A percentile compares a stretch with the other conserved stretches of the same genome.
These are phyloP conservation scores for Condylura cristata DNA, from an alignment of 2,113 vertebrate genomes.

Conservation along the genomic window DNA sequence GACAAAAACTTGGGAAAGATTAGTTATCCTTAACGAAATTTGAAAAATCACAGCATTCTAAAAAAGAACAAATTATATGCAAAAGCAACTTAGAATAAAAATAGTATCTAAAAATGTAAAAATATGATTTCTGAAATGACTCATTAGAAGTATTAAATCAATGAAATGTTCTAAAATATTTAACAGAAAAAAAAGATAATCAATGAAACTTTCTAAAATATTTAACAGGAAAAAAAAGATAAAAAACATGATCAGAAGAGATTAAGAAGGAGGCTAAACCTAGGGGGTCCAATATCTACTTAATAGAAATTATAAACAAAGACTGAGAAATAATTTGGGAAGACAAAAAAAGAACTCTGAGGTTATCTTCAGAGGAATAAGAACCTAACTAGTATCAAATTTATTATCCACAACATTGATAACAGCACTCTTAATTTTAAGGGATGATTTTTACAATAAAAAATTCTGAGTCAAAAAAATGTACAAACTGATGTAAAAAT, in stretches of 20 bases:
- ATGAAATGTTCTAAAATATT: not conserved
- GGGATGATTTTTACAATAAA: not conserved
- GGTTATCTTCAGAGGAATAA: not conserved
- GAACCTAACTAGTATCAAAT: not conserved
- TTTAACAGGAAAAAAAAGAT: not conserved
- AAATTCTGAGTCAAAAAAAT: too few relatives aligned
- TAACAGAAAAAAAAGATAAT: not conserved
- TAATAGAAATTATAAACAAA: not conserved
- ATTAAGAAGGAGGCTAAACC: not conserved
- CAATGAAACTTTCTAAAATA: not conserved
- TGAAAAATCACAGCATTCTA: not conserved
- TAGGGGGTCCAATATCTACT: not conserved
- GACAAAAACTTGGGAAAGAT: not conserved
- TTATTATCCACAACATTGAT: not conserved
- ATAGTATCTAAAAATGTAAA: not conserved
- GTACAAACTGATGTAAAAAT: too few relatives aligned
- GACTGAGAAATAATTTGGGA: not conserved
- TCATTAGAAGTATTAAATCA: not conserved
- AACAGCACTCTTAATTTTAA: not conserved
- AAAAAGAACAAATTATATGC: not conserved
- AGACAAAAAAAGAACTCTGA: not conserved
- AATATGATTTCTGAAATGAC: not conserved
- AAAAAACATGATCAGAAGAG: not conserved
- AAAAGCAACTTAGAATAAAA: constrained; percentile 14
- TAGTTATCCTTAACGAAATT: not conserved